Base-by-base conservation (phyloP, 1,140 invertebrate species). In the Heterodera schachtii region DNA sequence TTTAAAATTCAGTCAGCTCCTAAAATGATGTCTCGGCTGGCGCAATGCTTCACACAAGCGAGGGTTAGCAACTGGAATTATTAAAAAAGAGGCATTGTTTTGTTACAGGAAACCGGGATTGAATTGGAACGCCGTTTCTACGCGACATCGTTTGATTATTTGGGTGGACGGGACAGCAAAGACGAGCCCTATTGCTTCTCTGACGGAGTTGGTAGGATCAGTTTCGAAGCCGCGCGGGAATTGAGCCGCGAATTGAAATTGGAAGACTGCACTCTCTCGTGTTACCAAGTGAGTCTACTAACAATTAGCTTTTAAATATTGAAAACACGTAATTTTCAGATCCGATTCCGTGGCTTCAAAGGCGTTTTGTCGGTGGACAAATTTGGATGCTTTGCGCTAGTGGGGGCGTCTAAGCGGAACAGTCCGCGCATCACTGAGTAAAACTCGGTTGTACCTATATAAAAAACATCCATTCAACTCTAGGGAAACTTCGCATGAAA, bases 21-120 rank as follows among this genome's bases (percentile, higher is more conserved):
- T 16, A 86, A 86, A 81, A 81, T 86, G 84, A 88, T 88, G 86
- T 86, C 86, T 60, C 80, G 85, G 3, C 13, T 86, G 31, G 86
- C 85, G 11, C 86, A 86, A 69, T 87, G 84, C 52, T 87, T 87
- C 46, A 86, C 86, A 52, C 84, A 88, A 78, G 79, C 85, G 57
- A 66, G 73, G 41, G 84, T 86, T 31, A 83, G 75, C 75, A 43
- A 0, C 11, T 75, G 3, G 6, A 16, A 16, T 9, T 11, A 80
- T n/a, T 83, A 19, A 41, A 16, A n/a, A n/a, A 52, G 11, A n/a
- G 67, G 16, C 75, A 75, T 77, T 44, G 69, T 82, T 19, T 8
- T 71, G 73, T 82, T 44, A n/a, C 21, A 83, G 82, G 82, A 79
- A 67, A 83, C 81, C 16, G 73, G 60, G 6, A 67, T 85, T 46